These are phyloP conservation scores for Poecilia gillii DNA, from an alignment of 2,797 vertebrate genomes.

Conservation along the genomic window DNA sequence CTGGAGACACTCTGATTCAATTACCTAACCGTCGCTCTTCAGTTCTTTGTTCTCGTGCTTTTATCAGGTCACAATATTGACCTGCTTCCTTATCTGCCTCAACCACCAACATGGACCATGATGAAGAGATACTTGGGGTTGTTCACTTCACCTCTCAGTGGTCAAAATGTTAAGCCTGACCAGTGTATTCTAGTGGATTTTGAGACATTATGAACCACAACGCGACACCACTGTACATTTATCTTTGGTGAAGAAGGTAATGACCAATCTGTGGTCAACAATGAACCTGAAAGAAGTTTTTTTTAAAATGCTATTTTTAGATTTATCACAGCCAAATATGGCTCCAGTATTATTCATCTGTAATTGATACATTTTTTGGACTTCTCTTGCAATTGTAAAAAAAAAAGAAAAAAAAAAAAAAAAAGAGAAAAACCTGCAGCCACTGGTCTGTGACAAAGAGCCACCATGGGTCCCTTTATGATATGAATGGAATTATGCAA, in stretches of 20 bases:
- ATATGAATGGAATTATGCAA: slow-evolving; percentile 18
- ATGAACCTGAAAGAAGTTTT: no score
- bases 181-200: not conserved
- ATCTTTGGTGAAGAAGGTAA: no score
- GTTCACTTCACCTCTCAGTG: not conserved
- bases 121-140: not conserved
- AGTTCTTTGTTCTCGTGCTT: not conserved
- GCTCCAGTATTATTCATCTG: not conserved
- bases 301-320: not conserved
- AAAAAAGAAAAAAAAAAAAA: not conserved
- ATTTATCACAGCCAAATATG: not conserved
- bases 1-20: no score
- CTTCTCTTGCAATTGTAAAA: not conserved
- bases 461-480: slow-evolving; percentile 1
- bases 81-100: not conserved
- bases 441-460: not conserved
- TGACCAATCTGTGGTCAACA: no score
- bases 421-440: not conserved
- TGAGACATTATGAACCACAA: not conserved
- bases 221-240: no score
- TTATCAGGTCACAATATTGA: not conserved
- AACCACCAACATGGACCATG: not conserved
- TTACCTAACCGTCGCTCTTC: not conserved
- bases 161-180: not conserved
- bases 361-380: not conserved